Evolutionary conservation across 2,113 vertebrate species (phyloP), one percentile per base, ranked within the genome.

Genomic region (Entomyzon cyanotis): DNA sequence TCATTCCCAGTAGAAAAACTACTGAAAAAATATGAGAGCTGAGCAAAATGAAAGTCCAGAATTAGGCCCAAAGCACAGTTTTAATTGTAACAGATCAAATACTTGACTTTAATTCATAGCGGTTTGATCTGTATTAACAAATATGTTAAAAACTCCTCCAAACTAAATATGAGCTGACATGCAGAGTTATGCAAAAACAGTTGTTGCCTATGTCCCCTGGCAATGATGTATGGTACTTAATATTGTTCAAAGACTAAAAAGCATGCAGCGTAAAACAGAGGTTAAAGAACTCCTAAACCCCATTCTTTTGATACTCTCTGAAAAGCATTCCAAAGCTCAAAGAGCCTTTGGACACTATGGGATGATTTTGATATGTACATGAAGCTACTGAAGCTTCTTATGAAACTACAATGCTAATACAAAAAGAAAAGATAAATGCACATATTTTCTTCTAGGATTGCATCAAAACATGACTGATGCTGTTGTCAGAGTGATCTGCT

Each of bases 151-250:
- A 71, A 50, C 5, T 4, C 8, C 1, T 65, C 41, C 8, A 5
- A 83, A 80, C 17, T 46, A 88, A 91, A 58, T 11, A 53, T 46
- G 25, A 84, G 25, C 65, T 80, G 75, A 70, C 47, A 85, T 80
- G 71, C 47, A 92, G 69, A 81, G 41, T 88, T 97, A 82, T 96
- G 86, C 31, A 94, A 58, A 89, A 97, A 88, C 82, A 93, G 33
- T 85, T 95, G 60, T n/a, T 90, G 73, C 42, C 84, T 52, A 65
- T 62, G 44, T 88, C 63, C 76, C 55, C 22, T 30, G 82, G 50
- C 46, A 87, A 50, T 74, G 60, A 62, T 80, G 68, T 20, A 83
- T 19, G 44, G 58, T 17, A 75, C 79, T 88, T 92, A 15, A 84
- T 83, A 62, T 16, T 21, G 28, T 71, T 93, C 35, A 42, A 95